Conservation (phyloP, 2,888 invertebrate genomes). For the Lamellibrachia columna region DNA sequence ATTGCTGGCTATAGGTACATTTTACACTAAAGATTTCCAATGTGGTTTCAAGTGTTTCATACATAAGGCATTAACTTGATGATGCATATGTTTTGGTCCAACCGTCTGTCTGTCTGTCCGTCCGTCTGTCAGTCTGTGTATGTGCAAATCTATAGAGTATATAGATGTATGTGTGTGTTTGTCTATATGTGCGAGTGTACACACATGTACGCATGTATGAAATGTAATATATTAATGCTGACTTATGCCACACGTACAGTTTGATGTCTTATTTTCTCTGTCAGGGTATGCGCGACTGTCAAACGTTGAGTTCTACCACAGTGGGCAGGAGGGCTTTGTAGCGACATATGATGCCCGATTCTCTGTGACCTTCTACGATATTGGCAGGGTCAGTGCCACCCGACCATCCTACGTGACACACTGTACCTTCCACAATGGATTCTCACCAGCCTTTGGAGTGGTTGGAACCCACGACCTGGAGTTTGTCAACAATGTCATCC, state of each 20-base stretch:
- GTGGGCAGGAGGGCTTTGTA: conserved; percentile 41
- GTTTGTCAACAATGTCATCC: conserved; percentile 39
- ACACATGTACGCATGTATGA: background rate
- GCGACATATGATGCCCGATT: conserved; percentile 39
- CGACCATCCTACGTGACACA: background rate
- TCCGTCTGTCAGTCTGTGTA: too few relatives aligned
- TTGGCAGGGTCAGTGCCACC: conserved; percentile 29
- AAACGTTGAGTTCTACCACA: conserved; percentile 39
- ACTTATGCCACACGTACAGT: background rate
- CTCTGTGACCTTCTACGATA: conserved; percentile 37
- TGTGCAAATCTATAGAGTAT: too few relatives aligned
- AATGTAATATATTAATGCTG: background rate
- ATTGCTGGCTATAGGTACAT: too few relatives aligned
- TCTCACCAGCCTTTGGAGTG: background rate
- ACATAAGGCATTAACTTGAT: too few relatives aligned
- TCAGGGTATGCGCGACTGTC: conserved; percentile 40
- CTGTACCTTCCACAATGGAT: background rate
- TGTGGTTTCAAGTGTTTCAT: too few relatives aligned
- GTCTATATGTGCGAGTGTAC: background rate
- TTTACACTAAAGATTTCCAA: too few relatives aligned
- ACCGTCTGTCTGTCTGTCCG: too few relatives aligned
- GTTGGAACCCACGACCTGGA: background rate
- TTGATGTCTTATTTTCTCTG: background rate
- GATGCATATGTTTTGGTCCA: too few relatives aligned
- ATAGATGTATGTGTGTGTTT: background rate